These are phyloP conservation scores for Leucosticte australis DNA, from an alignment of 2,113 vertebrate genomes.

Conservation along the genomic window DNA sequence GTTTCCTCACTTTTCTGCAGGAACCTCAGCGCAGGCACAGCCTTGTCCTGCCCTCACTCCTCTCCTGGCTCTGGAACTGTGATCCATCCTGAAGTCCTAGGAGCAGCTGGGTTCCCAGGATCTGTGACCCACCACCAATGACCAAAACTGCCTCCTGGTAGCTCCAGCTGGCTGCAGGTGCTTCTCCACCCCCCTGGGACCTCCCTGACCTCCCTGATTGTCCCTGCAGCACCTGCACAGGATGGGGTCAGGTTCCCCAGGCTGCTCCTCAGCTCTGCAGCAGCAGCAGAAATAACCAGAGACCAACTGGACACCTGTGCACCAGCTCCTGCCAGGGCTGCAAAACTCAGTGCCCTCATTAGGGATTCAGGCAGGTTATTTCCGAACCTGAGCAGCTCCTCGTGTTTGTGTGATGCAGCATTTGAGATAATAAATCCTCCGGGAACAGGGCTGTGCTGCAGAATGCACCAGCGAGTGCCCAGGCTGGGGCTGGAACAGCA, in stretches of 20 bases:
- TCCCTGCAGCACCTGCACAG: neutral
- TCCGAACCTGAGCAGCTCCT: neutral
- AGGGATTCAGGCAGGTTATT: neutral
- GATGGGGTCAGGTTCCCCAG: fast-evolving
- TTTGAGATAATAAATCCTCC: neutral
- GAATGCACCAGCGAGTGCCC: neutral
- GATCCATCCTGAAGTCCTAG: neutral
- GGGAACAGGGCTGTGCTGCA: neutral
- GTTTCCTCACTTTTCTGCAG: neutral
- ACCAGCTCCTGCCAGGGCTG: neutral
- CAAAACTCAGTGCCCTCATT: neutral
- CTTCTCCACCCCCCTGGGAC: neutral
- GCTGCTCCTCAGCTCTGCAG: neutral
- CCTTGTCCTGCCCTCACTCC: neutral
- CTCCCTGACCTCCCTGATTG: fast-evolving
- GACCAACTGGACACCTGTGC: neutral
- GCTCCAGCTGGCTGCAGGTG: neutral
- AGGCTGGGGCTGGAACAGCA: neutral
- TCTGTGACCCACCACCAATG: neutral
- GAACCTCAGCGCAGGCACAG: neutral
- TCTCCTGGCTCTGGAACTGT: fast-evolving
- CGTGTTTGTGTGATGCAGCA: neutral
- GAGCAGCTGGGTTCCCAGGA: neutral
- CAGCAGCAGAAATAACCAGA: neutral
- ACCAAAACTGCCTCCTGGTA: neutral